These are phyloP conservation scores for Acanthacorydalis orientalis DNA, from an alignment of 2,888 invertebrate species.

Conservation along the genomic window DNA sequence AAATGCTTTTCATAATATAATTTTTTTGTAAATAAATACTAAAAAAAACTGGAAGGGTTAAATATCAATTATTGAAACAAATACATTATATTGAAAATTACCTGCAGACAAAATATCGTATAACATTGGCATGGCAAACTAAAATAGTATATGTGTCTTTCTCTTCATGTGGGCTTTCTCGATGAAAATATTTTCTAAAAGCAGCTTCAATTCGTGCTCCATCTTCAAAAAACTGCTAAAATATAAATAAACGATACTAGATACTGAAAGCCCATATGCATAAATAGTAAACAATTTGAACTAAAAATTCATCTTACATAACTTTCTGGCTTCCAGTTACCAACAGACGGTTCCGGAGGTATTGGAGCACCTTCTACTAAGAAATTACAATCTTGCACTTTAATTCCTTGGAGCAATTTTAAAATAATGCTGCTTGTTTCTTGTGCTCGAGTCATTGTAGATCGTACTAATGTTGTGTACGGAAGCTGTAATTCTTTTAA, in stretches of 20 bases:
- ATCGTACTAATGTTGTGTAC: conserved; percentile 64
- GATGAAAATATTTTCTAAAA: conserved; percentile 81
- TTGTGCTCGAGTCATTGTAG: conserved; percentile 85
- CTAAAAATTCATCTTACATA: conserved; percentile 33
- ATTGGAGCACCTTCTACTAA: conserved; percentile 89
- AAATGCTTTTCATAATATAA: no score
- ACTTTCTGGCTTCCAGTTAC: conserved; percentile 72
- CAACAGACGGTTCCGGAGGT: conserved; percentile 81
- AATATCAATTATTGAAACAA: no score
- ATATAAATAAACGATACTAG: conserved; percentile 17
- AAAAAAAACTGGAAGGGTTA: no score
- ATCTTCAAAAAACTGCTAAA: conserved; percentile 82
- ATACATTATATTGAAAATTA: conserved; percentile 24
- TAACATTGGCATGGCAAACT: conserved; percentile 97
- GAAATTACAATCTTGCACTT: conserved; percentile 48
- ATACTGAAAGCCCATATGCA: conserved; percentile 2
- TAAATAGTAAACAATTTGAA: conserved; percentile 9
- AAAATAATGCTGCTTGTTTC: conserved; percentile 80
- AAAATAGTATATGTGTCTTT: conserved; percentile 75
- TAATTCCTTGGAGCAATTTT: conserved; percentile 39
- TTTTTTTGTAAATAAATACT: no score
- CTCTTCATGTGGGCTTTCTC: conserved; percentile 66
- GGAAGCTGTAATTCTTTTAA: conserved; percentile 60
- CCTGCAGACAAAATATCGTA: conserved; percentile 87
- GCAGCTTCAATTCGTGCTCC: conserved; percentile 91